Evolutionary conservation across 2,888 invertebrate species (phyloP), one percentile per base, ranked within the genome.

Genomic region (Cantharis lateralis): DNA sequence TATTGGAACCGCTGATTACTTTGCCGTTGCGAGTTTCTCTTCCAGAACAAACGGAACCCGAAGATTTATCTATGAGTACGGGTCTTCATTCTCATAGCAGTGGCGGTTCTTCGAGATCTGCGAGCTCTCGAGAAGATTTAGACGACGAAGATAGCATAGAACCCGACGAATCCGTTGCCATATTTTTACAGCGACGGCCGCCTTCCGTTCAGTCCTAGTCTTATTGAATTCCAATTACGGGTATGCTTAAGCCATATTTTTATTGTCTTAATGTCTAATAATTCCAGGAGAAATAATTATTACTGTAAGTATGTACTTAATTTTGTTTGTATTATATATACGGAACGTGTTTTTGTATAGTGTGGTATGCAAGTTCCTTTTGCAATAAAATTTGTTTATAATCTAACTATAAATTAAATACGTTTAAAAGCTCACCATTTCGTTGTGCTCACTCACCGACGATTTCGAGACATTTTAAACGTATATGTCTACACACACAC

Each of bases 21-120:
- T 89, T 86, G 78, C 87, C 83, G 1, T 81, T 87, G 18, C 85
- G 86, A 76, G 82, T 86, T 80, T 32, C 85, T 9, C 86, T 92
- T 69, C 96, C 96, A 15, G 96, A 95, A 87, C 97, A 97, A 89
- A 96, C 96, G 2, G 96, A 96, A 87, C 97, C 97, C 9, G 96
- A 97, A 87, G 97, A 97, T 87, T 90, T 97, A 80, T 96, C 96
- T 74, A 93, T 96, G 91, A 92, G 91, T 68, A 90, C 90, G 5
- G 89, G 90, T 0, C 84, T 89, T 81, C 87, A 89, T 80, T 90
- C 90, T 2, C 90, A 90, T 82, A 89, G 89, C 82, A 89, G 89
- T 77, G 89, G 88, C 0, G 88, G 87, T 61, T 90, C 91, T 0
- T 89, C 89, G 16, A 87, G 87, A 32, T 88, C 89, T 1, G 85